A percentile compares a stretch with the other conserved stretches of the same genome.
Conservation (phyloP, 2,888 invertebrate species). For the Netelia inedita region DNA sequence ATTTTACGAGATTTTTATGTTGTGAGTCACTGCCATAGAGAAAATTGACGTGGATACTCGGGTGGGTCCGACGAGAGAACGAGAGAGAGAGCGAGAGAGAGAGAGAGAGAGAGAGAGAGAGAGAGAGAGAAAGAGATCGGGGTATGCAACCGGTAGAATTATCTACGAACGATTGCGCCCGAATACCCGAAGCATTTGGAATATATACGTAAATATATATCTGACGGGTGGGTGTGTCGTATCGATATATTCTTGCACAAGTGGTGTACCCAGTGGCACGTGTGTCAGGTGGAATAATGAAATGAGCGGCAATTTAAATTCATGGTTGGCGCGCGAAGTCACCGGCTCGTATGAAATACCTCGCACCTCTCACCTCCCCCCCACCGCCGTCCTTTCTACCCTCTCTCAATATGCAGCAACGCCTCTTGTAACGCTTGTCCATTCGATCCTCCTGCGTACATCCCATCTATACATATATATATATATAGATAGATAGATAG, state of each 20-base stretch:
- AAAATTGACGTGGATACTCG: background rate
- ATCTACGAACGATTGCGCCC: slow-evolving; percentile 33
- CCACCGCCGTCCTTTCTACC: no score
- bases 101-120: no score
- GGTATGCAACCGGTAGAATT: slow-evolving; percentile 1
- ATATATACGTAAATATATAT: slow-evolving; percentile 15
- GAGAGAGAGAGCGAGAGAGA: no score
- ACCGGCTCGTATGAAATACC: slow-evolving; percentile 52
- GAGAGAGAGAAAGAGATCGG: no score
- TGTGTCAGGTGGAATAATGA: slow-evolving; percentile 65
- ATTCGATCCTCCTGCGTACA: slow-evolving; percentile 27
- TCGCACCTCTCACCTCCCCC: slow-evolving; percentile 19
- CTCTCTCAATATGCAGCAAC: slow-evolving; percentile 15
- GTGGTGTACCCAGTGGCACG: slow-evolving; percentile 38
- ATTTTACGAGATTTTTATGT: background rate
- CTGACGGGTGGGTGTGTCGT: background rate
- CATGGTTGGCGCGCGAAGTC: slow-evolving; percentile 50
- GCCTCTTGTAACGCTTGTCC: slow-evolving; percentile 51
- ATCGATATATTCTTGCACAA: slow-evolving; percentile 18
- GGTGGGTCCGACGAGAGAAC: no score
- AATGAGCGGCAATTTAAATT: slow-evolving; percentile 69
- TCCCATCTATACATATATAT: slow-evolving; percentile 19
- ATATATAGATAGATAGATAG: background rate
- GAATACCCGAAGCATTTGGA: background rate
- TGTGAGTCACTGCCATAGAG: background rate